Evolutionary conservation across 2,888 invertebrate genomes (phyloP), one percentile per base, ranked within the genome.

Genomic region (Drosophila austrosaltans): DNA sequence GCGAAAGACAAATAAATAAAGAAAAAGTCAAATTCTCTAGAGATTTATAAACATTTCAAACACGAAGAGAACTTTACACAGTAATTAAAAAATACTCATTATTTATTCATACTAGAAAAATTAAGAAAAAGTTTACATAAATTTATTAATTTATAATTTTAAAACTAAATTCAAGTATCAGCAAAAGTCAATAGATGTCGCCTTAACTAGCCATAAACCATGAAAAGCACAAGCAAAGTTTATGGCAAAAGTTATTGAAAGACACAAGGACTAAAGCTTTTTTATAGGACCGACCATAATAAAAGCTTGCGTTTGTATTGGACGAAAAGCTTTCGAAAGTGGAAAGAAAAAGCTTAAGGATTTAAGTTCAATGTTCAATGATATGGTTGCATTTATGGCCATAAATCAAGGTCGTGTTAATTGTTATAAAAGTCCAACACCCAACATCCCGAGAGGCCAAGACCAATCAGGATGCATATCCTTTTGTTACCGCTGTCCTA

Each of bases 401-500:
- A 48, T 48, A 48, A 48, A 48, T 48, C 25, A 48, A 25, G 48
- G 48, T 4, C 10, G 10, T 6, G 48, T 48, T 48, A 48, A 48
- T 48, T 48, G 22, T 48, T 48, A 48, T 48, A 48, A 48, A 48
- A 48, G 22, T 4, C 10, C 48, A 48, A 25, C 25, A 48, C 22
- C 22, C n/a, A 48, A 25, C 10, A 22, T 8, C 12, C 48, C 48
- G 10, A 40, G 10, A n/a, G n/a, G 53, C 44, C 42, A 20, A n/a
- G 44, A n/a, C 36, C 36, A 36, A 48, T 16, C 22, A 48, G 16
- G 12, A 25, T 64, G 65, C 78, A 72, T 36, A 36, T 69, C 74
- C 87, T 73, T 78, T 82, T 82, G 84, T 83, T 75, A 69, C 67
- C 69, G 58, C 59, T 56, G 10, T 60, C 66, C 69, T 40, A 69